A percentile compares a stretch with the other conserved stretches of the same genome.
Evolutionary conservation across 2,888 invertebrate genomes (phyloP).

Genomic region (Oligia fasciuncula): DNA sequence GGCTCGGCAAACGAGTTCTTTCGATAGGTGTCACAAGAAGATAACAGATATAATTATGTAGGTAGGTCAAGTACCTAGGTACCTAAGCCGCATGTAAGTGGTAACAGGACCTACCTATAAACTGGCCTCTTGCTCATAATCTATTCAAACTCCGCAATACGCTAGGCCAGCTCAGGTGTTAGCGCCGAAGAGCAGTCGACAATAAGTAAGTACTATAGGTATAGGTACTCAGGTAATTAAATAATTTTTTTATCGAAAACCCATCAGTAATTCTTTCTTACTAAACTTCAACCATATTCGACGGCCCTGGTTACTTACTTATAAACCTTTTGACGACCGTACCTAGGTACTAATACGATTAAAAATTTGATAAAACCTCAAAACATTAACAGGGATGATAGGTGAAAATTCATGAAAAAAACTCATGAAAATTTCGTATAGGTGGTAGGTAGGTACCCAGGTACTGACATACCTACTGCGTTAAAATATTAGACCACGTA

Average conservation of each 20-base stretch:
- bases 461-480: background rate
- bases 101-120: background rate
- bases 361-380: background rate
- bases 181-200: background rate
- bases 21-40: no score
- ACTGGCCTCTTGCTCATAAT: background rate
- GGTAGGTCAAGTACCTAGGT: background rate
- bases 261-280: background rate
- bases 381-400: background rate
- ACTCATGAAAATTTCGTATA: background rate
- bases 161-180: background rate
- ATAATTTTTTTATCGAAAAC: background rate
- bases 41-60: background rate
- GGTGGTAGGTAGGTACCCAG: no score
- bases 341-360: no score
- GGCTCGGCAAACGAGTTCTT: no score
- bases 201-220: no score
- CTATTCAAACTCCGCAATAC: background rate
- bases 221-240: no score
- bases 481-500: conserved; percentile 3
- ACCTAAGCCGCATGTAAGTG: background rate
- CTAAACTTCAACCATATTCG: background rate
- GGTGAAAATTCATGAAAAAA: no score
- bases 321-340: background rate
- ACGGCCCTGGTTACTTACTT: background rate